Evolutionary conservation across 2,888 invertebrate genomes (phyloP), one percentile per base, ranked within the genome.

Genomic region (Drosophila aldrichi): DNA sequence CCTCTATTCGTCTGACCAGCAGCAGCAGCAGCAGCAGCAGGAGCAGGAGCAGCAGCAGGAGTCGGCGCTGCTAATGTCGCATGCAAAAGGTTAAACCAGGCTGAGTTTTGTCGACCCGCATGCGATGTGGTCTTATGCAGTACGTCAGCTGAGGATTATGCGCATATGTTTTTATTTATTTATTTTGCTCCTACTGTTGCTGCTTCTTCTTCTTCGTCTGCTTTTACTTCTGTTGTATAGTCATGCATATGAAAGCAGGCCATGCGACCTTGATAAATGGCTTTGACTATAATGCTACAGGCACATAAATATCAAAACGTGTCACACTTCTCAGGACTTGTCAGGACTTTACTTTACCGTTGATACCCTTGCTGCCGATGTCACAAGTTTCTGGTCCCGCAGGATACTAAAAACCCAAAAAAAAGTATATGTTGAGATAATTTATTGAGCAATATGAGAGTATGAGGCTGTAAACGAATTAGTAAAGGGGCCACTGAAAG

Each of bases 241-340:
- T 51, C 58, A n/a, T 59, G 62, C 71, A 61, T 70, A 70, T 38
- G 55, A 29, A 70, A 46, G 34, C 51, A 59, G 48, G 52, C 49
- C 22, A 34, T 58, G 61, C 43, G 65, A 20, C 73, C 78, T 70
- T 77, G 74, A 70, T 70, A 67, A 70, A 74, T 70, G 67, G 41
- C 79, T 51, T 48, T 62, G 60, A 38, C 52, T 65, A 52, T 78
- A 77, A 74, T 16, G 48, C 40, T 70, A 57, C 66, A 25, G 64
- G 70, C 55, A 67, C 70, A 74, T 74, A 77, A 78, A 77, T 70
- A 67, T 63, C 51, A 43, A 43, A 74, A 76, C 56, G 77, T 73
- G 73, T 77, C 74, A 60, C 61, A 65, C 48, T 69, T 57, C 58
- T 38, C 8, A 0, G 12, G 12, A 51, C 73, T 61, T 61, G 60